Conservation (phyloP, 2,888 invertebrate species). For the Harmothoe impar region DNA sequence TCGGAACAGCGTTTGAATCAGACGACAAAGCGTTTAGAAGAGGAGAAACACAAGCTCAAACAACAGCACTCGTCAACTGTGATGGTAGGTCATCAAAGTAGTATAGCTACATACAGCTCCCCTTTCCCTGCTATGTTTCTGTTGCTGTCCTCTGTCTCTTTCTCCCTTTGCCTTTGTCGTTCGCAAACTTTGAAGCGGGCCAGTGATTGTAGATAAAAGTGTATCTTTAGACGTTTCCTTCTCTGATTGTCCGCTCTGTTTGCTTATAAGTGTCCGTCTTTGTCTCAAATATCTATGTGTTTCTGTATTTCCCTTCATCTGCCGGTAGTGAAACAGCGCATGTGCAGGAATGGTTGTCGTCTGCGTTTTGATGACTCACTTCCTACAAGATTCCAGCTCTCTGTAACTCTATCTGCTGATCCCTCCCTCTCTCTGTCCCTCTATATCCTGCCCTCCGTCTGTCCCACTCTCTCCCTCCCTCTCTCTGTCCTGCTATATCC, state of each 20-base stretch:
- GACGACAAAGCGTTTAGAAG: conserved; percentile 66
- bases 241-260: conserved; percentile 3
- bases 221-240: conserved; percentile 28
- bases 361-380: neutral
- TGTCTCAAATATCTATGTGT: conserved; percentile 33
- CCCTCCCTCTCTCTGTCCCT: too few species aligned
- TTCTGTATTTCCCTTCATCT: conserved; percentile 16
- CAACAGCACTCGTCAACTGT: conserved; percentile 67
- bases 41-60: conserved; percentile 71
- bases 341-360: too few species aligned
- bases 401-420: neutral
- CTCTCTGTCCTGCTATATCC: too few species aligned
- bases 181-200: conserved; percentile 7
- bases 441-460: too few species aligned
- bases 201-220: conserved; percentile 5
- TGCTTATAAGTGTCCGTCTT: conserved; percentile 11
- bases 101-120: neutral
- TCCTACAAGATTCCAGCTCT: neutral
- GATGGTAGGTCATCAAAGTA: conserved; percentile 64
- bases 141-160: neutral
- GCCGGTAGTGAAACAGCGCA: neutral
- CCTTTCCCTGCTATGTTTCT: conserved; percentile 18
- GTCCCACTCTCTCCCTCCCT: too few species aligned
- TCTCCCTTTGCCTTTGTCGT: conserved; percentile 43
- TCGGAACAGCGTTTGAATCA: conserved; percentile 63